Base-by-base conservation (phyloP, 2,888 invertebrate genomes). In the Tetanocera ferruginea region DNA sequence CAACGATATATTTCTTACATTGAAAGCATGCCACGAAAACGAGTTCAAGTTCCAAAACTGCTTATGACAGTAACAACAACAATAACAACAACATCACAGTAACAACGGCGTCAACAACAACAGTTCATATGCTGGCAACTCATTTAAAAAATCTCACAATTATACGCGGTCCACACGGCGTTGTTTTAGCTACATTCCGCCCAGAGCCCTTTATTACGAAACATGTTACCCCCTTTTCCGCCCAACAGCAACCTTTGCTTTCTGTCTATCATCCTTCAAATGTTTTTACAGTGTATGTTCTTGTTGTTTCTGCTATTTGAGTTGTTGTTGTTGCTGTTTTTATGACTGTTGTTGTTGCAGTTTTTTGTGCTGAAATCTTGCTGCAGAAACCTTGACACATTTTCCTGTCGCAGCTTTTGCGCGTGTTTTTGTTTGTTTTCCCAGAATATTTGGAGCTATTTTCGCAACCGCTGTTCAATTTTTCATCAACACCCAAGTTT, bases 381-480 rank as follows among this genome's bases (percentile, higher is more conserved):
- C 34, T 37, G 67, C 67, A 67, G 67, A 43, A 67, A 67, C 67
- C 67, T 67, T 67, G 67, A 67, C 67, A 67, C 67, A 67, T 67
- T 67, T 67, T 67, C 19, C 67, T 34, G 19, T 66, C 37, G 43
- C 37, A 34, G 43, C 31, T 37, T 19, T 19, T 37, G 67, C 67
- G 67, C 60, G 17, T 11, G 14, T 28, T 60, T n/a, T 23, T 60
- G 3, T 17, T 60, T 55, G 11, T 55, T 55, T 55, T 60, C 17
- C 28, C 28, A 9, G 11, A 43, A 43, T 25, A 60, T 25, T 60
- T 60, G 8, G 28, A 28, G 60, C 25, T 60, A 23, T 60, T 60
- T 60, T 60, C 25, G 60, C 28, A 28, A 14, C 17, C 25, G 25
- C 14, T 28, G 11, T 60, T 60, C 25, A 28, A 60, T 23, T 60